phyloP scores from a whole-genome alignment of 1,140 invertebrate species.

The Macrobrachium rosenbergii region DNA sequence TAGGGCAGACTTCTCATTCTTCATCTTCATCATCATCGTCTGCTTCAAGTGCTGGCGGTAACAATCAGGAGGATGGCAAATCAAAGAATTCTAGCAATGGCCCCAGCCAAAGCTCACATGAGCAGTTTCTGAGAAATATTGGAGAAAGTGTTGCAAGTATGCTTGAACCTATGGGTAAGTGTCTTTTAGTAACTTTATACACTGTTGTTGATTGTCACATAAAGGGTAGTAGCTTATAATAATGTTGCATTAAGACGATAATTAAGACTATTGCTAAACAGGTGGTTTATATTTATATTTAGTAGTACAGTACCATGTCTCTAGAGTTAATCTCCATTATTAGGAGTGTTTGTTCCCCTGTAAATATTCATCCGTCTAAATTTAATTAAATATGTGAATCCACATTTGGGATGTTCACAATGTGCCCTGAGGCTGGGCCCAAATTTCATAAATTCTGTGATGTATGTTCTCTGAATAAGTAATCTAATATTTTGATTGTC shows the following conservation, averaged over 20 bases:
- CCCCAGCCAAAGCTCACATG: background rate
- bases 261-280: background rate
- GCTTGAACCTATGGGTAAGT: slow-evolving; percentile 43
- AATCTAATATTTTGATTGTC: too few relatives aligned
- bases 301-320: too few relatives aligned
- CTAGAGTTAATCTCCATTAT: too few relatives aligned
- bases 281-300: too few relatives aligned
- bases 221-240: background rate
- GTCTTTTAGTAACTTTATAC: background rate
- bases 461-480: too few relatives aligned
- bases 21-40: slow-evolving; percentile 11
- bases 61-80: slow-evolving; percentile 1
- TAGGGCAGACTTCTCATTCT: slow-evolving; percentile 1
- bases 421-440: too few relatives aligned
- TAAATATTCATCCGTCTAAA: too few relatives aligned
- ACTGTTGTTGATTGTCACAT: background rate
- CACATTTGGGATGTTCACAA: too few relatives aligned
- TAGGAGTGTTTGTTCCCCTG: too few relatives aligned
- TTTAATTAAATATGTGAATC: too few relatives aligned
- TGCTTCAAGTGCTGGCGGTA: background rate
- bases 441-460: too few relatives aligned
- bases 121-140: slow-evolving; percentile 43
- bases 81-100: slow-evolving; percentile 1
- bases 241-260: background rate
- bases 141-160: slow-evolving; percentile 52